Evolutionary conservation across 2,113 vertebrate genomes (phyloP), one percentile per base, ranked within the genome.

Genomic region (Eptesicus fuscus): DNA sequence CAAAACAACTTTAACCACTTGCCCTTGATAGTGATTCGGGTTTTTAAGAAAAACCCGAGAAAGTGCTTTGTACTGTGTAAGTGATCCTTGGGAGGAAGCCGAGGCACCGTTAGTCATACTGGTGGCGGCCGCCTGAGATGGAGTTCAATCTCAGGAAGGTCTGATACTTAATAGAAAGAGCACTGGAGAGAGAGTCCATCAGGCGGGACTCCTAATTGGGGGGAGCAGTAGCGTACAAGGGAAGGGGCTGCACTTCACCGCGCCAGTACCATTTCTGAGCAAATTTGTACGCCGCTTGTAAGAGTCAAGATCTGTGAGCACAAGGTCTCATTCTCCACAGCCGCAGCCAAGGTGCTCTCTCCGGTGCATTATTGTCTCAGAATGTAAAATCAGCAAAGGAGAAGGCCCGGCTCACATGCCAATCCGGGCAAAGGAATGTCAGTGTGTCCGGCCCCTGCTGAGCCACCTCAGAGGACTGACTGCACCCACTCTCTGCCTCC

Each of bases 1-100:
- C 76, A 87, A 83, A 91, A 69, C n/a, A 89, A 44, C 92, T 85
- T 71, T n/a, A 59, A 59, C 79, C 44, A 28, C 71, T 25, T 83
- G 61, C 56, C 51, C 25, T 77, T 71, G 51, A 40, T 89, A 37
- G 51, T 65, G 70, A 84, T 40, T 94, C 74, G 22, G 47, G 70
- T 37, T 77, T 0, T 8, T 73, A 73, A 30, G 30, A 83, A 86
- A 47, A 10, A 18, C 3, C 63, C 4, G 9, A 67, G 71, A 59
- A 69, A 59, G 69, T n/a, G 28, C n/a, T 53, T 51, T n/a, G 10
- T 37, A 32, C 51, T 17, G n/a, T 44, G 51, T 25, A 22, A 25
- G 47, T 9, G 18, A 40, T 65, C 0, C 3, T 9, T 1, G n/a
- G 20, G 40, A 30, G 22, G 47, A 70, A 49, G 17, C 47, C 4